Base-by-base conservation (phyloP, 2,888 invertebrate species). In the Lamellibrachia satsuma region DNA sequence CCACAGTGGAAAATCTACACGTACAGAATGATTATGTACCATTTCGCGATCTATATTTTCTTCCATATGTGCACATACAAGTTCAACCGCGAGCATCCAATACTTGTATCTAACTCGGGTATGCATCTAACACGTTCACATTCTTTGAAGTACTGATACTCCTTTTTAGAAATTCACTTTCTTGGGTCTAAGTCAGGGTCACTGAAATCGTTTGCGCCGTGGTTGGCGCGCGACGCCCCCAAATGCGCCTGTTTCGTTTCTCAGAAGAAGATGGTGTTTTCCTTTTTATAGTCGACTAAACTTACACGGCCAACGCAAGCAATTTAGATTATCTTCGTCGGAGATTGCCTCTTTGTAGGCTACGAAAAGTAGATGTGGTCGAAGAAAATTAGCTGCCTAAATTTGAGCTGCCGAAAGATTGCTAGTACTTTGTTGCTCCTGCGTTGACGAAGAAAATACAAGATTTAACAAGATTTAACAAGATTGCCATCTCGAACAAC, bases 361-460 rank as follows among this genome's bases (percentile, higher is more conserved):
- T 22, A 75, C 75, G 75, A 4, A 75, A 11, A n/a, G 22, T 22
- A 75, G 75, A 75, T 75, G 75, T 75, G 22, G 15, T 75, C 75
- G 22, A 22, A 75, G 75, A 75, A 75, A 75, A 75, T 22, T 75
- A 75, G 75, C 75, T 22, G 6, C 6, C 75, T 75, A 75, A 75
- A 75, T 75, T 75, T 75, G 75, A 75, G 75, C 75, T 75, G 75
- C 75, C 75, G 22, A 7, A 75, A 75, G 22, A 22, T 75, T 75
- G 75, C 75, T 22, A 4, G 22, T 15, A 15, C 22, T 75, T 75
- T 75, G 1, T 75, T 22, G 11, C 75, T 22, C 22, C 75, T 3
- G n/a, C 22, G 75, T 75, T 75, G 75, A 75, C 75, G 75, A 75
- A 75, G 75, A 75, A 75, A 75, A 75, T n/a, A n/a, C n/a, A n/a